Percentiles rank a stretch among this genome's conserved stretches.
Evolutionary conservation across 1,140 invertebrate species (phyloP).

Genomic region (Drosophila pallidifrons): DNA sequence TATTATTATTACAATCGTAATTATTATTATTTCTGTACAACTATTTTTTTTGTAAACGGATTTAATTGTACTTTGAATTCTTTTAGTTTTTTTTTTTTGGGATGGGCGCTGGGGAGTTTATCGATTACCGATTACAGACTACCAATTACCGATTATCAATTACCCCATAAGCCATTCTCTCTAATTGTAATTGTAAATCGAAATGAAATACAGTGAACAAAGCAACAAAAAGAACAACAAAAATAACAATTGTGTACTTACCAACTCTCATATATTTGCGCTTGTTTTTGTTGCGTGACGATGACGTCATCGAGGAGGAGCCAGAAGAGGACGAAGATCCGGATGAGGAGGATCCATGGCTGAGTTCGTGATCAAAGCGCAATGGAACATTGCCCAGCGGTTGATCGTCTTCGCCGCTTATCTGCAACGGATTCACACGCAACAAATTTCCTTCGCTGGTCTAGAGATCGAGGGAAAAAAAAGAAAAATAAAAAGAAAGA

Average conservation of each 20-base stretch:
- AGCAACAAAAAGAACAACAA: conserved; percentile 2
- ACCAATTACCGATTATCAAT: conserved; percentile 25
- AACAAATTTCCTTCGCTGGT: conserved; percentile 87
- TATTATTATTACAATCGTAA: conserved; percentile 6
- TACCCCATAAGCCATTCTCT: conserved; percentile 33
- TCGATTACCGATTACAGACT: conserved; percentile 34
- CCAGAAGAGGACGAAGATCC: not conserved
- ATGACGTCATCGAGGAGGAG: conserved; percentile 11
- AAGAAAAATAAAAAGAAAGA: not conserved
- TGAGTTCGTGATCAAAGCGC: conserved; percentile 56
- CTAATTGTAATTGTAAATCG: conserved; percentile 64
- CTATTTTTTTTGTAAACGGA: not conserved
- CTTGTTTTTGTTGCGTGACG: conserved; percentile 83
- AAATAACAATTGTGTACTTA: conserved; percentile 44
- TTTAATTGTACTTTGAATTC: conserved; percentile 19
- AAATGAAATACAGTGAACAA: conserved; percentile 57
- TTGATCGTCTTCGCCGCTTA: conserved; percentile 85
- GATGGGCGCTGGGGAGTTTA: conserved; percentile 45
- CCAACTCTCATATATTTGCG: conserved; percentile 86
- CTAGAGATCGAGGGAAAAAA: conserved; percentile 37
- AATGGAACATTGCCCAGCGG: conserved; percentile 75
- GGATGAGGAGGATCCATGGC: not conserved
- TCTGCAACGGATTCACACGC: conserved; percentile 91
- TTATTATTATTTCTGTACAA: conserved; percentile 3
- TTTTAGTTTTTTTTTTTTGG: conserved; percentile 34